Percentiles rank a stretch among this genome's conserved stretches.
Conservation (phyloP, 35 echinoderm and acorn worm species). For the Ophiothrix spiculata region DNA sequence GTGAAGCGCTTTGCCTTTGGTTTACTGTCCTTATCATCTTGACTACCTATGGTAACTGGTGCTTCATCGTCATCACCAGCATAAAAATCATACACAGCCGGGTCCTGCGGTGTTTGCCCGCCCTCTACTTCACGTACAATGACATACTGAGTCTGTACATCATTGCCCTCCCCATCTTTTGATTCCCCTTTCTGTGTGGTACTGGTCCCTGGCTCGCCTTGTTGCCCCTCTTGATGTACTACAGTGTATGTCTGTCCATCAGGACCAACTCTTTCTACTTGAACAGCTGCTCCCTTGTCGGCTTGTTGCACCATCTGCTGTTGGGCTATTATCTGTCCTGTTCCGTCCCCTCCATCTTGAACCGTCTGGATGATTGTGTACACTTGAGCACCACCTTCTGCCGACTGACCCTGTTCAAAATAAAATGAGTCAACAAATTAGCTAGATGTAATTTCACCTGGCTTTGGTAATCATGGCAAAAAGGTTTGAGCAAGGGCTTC, state of each 20-base stretch:
- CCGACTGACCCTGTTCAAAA: not conserved
- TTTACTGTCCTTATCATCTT: conserved; percentile 37
- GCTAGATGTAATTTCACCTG: too few relatives aligned
- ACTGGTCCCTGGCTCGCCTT: conserved; percentile 15
- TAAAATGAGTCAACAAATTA: too few relatives aligned
- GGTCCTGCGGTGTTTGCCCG: conserved; percentile 43
- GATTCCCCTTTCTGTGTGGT: conserved; percentile 21
- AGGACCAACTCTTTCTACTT: not conserved
- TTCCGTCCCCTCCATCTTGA: conserved; percentile 44
- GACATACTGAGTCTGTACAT: conserved; percentile 69
- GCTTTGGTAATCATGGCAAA: too few relatives aligned
- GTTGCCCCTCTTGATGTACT: not conserved
- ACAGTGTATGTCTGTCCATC: not conserved
- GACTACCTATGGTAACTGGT: conserved; percentile 52
- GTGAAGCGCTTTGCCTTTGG: conserved; percentile 63
- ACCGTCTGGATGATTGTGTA: conserved; percentile 93
- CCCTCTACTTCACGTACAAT: conserved; percentile 86
- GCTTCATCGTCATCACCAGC: conserved; percentile 88
- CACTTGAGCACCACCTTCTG: conserved; percentile 66
- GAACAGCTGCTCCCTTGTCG: not conserved
- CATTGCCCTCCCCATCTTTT: conserved; percentile 25
- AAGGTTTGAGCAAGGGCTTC: too few relatives aligned
- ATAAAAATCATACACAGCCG: conserved; percentile 97
- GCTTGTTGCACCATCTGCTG: not conserved
- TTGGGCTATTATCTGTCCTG: conserved; percentile 21